phyloP scores from a whole-genome alignment of 2,888 invertebrate genomes.

The Bimastos eiseni region DNA sequence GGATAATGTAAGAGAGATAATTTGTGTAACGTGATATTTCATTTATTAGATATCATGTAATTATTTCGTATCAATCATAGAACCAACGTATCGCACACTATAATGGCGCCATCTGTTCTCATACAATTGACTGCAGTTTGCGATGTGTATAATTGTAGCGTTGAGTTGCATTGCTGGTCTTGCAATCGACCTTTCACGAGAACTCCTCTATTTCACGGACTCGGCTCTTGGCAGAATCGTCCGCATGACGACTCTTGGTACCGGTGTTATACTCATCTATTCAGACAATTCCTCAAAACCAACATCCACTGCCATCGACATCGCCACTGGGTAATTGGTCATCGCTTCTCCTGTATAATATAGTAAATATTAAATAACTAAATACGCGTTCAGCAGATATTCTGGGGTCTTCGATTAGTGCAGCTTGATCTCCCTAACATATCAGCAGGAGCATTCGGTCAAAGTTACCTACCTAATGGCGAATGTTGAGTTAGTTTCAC shows the following conservation, averaged over 20 bases:
- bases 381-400: neutral
- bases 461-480: too few relatives aligned
- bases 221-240: neutral
- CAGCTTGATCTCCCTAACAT: too few relatives aligned
- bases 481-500: too few relatives aligned
- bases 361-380: too few relatives aligned
- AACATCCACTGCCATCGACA: neutral
- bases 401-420: neutral
- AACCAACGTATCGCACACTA: neutral
- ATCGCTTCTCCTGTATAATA: neutral
- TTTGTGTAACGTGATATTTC: too few relatives aligned
- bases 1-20: too few relatives aligned
- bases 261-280: neutral
- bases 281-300: neutral
- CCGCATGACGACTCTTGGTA: conserved; percentile 14
- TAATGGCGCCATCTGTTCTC: too few relatives aligned
- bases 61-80: too few relatives aligned
- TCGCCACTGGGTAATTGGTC: neutral
- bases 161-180: neutral
- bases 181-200: neutral
- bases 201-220: conserved; percentile 5
- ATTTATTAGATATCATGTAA: too few relatives aligned
- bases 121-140: neutral
- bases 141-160: neutral
- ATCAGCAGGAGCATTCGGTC: too few relatives aligned